phyloP scores from a whole-genome alignment of 2,113 vertebrate species.

The Cyprinodon variegatus region DNA sequence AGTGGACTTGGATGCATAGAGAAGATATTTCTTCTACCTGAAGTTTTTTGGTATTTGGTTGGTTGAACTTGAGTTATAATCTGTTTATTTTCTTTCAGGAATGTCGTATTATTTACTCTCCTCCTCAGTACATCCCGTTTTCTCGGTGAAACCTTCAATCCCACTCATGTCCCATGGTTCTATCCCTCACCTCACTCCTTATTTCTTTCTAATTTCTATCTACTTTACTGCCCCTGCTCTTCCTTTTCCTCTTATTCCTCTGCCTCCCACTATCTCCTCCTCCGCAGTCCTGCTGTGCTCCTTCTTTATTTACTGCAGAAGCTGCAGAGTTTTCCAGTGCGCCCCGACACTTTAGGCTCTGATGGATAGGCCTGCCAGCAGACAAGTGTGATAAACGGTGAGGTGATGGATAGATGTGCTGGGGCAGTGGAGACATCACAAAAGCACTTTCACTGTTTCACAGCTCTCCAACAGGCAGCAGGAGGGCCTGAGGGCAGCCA shows the following conservation, averaged over 20 bases:
- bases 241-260: constrained; percentile 12
- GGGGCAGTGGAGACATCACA: constrained; percentile 55
- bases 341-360: constrained; percentile 63
- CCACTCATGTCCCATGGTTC: background rate
- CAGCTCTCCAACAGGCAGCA: constrained; percentile 58
- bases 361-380: constrained; percentile 67
- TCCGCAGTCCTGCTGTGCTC: constrained; percentile 53
- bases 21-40: background rate
- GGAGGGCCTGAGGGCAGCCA: constrained; percentile 65
- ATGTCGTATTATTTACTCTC: background rate
- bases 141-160: background rate
- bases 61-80: background rate
- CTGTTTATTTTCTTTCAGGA: background rate
- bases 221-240: background rate
- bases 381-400: constrained; percentile 65
- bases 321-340: constrained; percentile 55
- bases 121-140: background rate
- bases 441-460: constrained; percentile 45
- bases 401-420: constrained; percentile 68
- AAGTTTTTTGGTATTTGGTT: background rate
- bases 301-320: constrained; percentile 66
- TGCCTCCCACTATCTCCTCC: constrained; percentile 26
- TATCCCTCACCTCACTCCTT: background rate
- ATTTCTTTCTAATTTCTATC: background rate
- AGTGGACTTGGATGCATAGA: background rate